Conservation (phyloP, 2,888 invertebrate species). For the Quadroppia sp. region DNA sequence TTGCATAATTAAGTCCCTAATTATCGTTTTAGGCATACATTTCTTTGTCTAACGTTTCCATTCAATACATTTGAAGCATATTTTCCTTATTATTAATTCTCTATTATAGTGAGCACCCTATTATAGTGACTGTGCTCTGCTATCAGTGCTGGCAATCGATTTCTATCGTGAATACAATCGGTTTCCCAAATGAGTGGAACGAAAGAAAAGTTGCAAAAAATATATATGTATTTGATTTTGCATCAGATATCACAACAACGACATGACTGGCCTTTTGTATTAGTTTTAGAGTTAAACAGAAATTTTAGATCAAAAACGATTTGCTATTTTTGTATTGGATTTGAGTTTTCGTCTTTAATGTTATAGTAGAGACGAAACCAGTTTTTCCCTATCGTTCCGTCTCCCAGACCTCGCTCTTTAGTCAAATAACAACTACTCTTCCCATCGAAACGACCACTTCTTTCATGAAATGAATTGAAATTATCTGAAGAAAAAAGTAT, state of each 20-base stretch:
- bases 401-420: too few relatives aligned
- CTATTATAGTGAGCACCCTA: not conserved
- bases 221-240: not conserved
- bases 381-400: too few relatives aligned
- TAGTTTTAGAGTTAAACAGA: not conserved
- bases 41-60: too few relatives aligned
- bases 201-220: not conserved
- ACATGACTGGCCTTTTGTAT: not conserved
- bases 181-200: not conserved
- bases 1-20: constrained; percentile 2
- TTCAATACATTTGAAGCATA: not conserved
- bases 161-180: not conserved
- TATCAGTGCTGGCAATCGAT: not conserved
- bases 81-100: not conserved
- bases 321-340: constrained; percentile 1
- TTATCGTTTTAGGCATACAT: constrained; percentile 22
- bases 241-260: constrained; percentile 1
- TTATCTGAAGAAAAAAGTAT: not conserved
- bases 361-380: not conserved
- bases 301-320: not conserved
- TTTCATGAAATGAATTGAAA: too few relatives aligned
- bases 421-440: not conserved
- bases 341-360: not conserved
- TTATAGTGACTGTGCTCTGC: not conserved
- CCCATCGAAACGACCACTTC: too few relatives aligned